phyloP scores from a whole-genome alignment of 1,140 invertebrate species.

The Stegodyphus mimosarum region DNA sequence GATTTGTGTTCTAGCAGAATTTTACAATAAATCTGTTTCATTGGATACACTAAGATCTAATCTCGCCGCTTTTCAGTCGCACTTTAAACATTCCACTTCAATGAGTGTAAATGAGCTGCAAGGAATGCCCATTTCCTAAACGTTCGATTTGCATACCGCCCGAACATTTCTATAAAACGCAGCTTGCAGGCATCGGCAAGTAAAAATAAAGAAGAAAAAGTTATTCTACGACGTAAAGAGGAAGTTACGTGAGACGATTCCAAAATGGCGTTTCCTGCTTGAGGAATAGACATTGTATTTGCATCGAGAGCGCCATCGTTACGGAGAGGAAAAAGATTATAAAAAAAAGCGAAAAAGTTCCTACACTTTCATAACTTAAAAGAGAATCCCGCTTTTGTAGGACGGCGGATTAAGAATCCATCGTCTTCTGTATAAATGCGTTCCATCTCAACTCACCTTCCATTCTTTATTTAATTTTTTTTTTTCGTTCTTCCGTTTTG shows the following conservation, averaged over 20 bases:
- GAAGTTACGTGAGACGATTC: conserved; percentile 27
- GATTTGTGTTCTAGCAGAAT: too few relatives aligned
- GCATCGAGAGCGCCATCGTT: conserved; percentile 34
- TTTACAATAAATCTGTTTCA: too few relatives aligned
- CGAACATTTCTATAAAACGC: conserved; percentile 7
- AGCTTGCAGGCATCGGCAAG: neutral
- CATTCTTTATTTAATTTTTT: neutral
- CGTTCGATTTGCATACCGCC: conserved; percentile 17
- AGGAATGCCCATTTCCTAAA: conserved; percentile 26
- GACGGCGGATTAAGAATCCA: conserved; percentile 35
- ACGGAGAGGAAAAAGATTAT: neutral
- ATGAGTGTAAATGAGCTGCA: conserved; percentile 26
- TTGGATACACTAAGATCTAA: too few relatives aligned
- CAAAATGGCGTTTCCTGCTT: conserved; percentile 1
- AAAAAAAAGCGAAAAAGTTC: neutral
- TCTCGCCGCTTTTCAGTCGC: too few relatives aligned
- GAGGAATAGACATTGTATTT: conserved; percentile 5
- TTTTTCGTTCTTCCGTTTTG: neutral
- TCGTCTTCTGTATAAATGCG: neutral
- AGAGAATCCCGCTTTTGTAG: conserved; percentile 13
- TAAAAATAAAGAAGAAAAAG: neutral
- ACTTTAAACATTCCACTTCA: neutral
- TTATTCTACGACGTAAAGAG: neutral
- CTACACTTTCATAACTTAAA: neutral
- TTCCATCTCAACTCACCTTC: neutral